A percentile compares a stretch with the other conserved stretches of the same genome.
phyloP scores from a whole-genome alignment of 2,113 vertebrate genomes.

The Psettodes erumei region DNA sequence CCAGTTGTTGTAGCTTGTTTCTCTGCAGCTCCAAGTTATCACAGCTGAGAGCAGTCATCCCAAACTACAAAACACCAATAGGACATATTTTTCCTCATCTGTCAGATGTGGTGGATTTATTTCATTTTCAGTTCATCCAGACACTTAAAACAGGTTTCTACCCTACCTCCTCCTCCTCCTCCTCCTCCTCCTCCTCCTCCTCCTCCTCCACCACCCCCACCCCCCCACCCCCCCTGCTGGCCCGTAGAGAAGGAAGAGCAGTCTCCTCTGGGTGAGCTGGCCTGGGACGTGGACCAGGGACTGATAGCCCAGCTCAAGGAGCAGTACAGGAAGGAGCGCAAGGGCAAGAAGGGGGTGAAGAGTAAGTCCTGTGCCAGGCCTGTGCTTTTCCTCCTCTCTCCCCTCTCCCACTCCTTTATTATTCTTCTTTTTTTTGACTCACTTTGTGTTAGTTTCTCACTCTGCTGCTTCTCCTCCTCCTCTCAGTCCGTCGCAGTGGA shows the following conservation, averaged over 20 bases:
- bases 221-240: constrained; percentile 58
- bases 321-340: constrained; percentile 98
- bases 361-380: constrained; percentile 89
- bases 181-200: constrained; percentile 24
- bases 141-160: constrained; percentile 22
- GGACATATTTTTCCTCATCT: neutral
- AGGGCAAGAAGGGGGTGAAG: constrained; percentile 98
- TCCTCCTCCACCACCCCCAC: too few relatives aligned
- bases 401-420: neutral
- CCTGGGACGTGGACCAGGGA: constrained; percentile 98
- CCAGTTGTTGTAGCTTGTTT: neutral
- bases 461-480: neutral
- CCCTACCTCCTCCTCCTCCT: constrained; percentile 7
- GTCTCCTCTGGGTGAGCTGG: constrained; percentile 84
- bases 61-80: neutral
- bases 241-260: constrained; percentile 95
- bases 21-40: too few relatives aligned
- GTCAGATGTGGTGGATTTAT: neutral
- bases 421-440: neutral
- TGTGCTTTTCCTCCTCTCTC: constrained; percentile 60
- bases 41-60: too few relatives aligned
- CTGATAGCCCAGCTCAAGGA: constrained; percentile 99
- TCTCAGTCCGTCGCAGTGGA: too few relatives aligned
- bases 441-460: neutral
- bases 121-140: constrained; percentile 6